Conservation (phyloP, 2,797 vertebrate species). For the Acropternis orthonyx region DNA sequence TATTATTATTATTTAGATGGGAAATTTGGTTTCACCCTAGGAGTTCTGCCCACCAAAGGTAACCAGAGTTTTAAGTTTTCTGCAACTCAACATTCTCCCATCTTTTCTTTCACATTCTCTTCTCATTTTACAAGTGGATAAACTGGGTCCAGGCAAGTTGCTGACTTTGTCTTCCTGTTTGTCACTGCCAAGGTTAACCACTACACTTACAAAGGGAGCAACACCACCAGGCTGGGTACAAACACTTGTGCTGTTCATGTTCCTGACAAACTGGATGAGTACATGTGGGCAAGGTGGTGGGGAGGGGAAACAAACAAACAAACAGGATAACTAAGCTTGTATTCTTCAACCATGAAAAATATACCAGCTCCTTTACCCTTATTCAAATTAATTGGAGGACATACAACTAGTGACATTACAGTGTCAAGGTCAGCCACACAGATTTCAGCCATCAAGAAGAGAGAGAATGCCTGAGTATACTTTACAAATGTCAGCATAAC, state of each 20-base stretch:
- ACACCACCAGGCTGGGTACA: not conserved
- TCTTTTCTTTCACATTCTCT: not conserved
- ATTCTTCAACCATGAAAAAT: not conserved
- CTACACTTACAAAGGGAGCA: not conserved
- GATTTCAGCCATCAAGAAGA: not conserved
- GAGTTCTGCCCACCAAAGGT: not conserved
- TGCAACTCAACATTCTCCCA: not conserved
- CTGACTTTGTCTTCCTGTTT: not conserved
- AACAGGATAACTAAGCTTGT: not conserved
- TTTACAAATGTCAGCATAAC: not conserved
- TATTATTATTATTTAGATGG: not conserved
- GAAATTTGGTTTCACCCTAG: not conserved
- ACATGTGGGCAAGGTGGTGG: not conserved
- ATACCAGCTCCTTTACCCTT: not conserved
- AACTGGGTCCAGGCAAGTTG: not conserved
- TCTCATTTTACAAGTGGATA: not conserved
- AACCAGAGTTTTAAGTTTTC: not conserved
- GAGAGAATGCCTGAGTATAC: accelerated
- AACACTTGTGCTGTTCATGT: not conserved
- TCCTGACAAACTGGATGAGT: not conserved
- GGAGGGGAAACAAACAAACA: not conserved
- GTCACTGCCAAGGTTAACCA: not conserved
- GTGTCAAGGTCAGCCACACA: not conserved
- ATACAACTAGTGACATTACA: not conserved
- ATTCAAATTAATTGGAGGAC: not conserved